Percentiles rank a stretch among this genome's conserved stretches.
Conservation (phyloP, 2,888 invertebrate species). For the Andrena bicolor region DNA sequence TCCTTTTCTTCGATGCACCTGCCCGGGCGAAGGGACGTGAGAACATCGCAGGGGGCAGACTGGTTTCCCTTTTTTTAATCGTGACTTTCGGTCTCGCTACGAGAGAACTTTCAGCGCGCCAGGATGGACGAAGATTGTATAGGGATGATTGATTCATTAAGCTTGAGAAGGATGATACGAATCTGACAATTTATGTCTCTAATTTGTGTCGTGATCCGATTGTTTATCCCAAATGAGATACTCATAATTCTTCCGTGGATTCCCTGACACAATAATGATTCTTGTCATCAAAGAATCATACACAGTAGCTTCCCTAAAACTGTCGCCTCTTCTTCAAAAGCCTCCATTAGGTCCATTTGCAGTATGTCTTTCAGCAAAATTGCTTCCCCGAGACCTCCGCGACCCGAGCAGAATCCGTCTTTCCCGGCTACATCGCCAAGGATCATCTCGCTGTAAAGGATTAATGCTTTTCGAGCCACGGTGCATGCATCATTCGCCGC, state of each 20-base stretch:
- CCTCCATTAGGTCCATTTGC: too few species aligned
- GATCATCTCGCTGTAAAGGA: conserved; percentile 15
- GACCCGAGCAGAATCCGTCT: background rate
- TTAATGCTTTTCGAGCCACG: conserved; percentile 1
- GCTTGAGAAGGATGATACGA: background rate
- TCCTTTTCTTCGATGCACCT: conserved; percentile 27
- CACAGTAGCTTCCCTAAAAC: too few species aligned
- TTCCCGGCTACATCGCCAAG: background rate
- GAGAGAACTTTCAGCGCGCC: background rate
- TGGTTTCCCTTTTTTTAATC: background rate
- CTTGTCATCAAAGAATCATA: too few species aligned
- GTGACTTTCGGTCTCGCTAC: background rate
- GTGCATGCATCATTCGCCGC: conserved; percentile 13
- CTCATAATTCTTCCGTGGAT: background rate
- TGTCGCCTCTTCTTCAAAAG: too few species aligned
- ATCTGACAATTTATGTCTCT: background rate
- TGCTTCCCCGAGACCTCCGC: too few species aligned
- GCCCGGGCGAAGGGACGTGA: conserved; percentile 11
- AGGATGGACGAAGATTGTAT: background rate
- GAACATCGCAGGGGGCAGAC: background rate
- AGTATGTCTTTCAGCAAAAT: too few species aligned
- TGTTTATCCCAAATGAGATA: background rate
- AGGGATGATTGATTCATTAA: conserved; percentile 3
- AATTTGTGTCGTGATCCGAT: background rate
- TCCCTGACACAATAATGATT: too few species aligned